Evolutionary conservation across 2,113 vertebrate genomes (phyloP).

Genomic region (Heptranchias perlo): DNA sequence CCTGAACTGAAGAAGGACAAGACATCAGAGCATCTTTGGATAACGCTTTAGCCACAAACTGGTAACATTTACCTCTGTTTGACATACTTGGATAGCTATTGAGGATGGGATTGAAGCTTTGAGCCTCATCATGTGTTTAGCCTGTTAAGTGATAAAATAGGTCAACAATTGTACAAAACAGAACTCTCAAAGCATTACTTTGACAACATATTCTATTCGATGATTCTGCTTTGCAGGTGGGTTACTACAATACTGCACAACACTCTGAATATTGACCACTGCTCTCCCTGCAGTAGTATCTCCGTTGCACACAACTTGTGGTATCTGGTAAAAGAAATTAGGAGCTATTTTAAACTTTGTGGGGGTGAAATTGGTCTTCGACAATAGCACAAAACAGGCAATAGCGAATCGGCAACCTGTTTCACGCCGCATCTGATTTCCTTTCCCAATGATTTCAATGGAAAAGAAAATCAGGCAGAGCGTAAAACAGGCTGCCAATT

Average conservation of each 20-base stretch:
- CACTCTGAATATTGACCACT: background rate
- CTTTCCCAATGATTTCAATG: background rate
- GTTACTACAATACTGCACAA: background rate
- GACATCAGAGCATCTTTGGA: background rate
- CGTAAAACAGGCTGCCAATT: background rate
- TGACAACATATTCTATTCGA: background rate
- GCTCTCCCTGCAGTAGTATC: background rate
- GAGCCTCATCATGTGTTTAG: background rate
- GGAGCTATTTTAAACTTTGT: background rate
- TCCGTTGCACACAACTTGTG: background rate
- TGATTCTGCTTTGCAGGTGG: background rate
- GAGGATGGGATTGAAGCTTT: background rate
- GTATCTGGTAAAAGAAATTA: background rate
- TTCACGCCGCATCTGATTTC: background rate
- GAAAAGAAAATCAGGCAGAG: background rate
- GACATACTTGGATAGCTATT: background rate
- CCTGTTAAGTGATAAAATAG: background rate
- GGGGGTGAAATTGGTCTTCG: background rate
- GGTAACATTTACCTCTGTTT: background rate
- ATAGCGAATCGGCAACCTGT: background rate
- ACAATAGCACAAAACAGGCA: background rate
- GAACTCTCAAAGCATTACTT: background rate
- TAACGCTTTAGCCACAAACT: background rate
- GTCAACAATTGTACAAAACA: background rate
- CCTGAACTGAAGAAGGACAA: background rate